Conservation (phyloP, 2,888 invertebrate species). For the Bugula neritina region DNA sequence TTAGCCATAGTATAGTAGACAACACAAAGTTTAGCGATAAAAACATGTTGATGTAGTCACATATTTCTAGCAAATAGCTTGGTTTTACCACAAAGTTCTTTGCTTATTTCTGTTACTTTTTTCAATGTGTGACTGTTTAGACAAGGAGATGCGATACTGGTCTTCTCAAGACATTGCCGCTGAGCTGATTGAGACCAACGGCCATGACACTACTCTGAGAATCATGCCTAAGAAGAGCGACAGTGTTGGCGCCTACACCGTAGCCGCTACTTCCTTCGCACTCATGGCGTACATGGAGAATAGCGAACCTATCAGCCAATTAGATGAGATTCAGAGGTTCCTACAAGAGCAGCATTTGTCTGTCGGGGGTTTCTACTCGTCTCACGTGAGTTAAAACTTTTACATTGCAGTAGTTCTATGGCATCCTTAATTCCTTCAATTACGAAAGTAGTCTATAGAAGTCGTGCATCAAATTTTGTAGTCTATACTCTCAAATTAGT, state of each 20-base stretch:
- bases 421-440: too few relatives aligned
- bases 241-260: neutral
- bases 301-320: slow-evolving; percentile 28
- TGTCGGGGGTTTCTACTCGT: slow-evolving; percentile 29
- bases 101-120: too few relatives aligned
- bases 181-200: neutral
- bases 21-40: too few relatives aligned
- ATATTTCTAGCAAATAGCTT: too few relatives aligned
- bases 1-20: too few relatives aligned
- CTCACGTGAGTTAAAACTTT: slow-evolving; percentile 29
- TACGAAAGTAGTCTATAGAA: too few relatives aligned
- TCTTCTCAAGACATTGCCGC: neutral
- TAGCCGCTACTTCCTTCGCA: slow-evolving; percentile 30
- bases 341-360: slow-evolving; percentile 30
- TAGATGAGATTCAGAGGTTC: slow-evolving; percentile 31
- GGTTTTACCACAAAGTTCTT: too few relatives aligned
- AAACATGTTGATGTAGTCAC: too few relatives aligned
- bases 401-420: too few relatives aligned
- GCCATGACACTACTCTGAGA: neutral
- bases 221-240: slow-evolving; percentile 14
- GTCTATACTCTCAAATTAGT: too few relatives aligned
- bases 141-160: neutral
- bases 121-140: too few relatives aligned
- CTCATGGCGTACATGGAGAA: slow-evolving; percentile 31
- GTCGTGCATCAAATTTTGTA: too few relatives aligned